Evolutionary conservation across 2,113 vertebrate genomes (phyloP), one percentile per base, ranked within the genome.

Genomic region (Dasypus novemcinctus): DNA sequence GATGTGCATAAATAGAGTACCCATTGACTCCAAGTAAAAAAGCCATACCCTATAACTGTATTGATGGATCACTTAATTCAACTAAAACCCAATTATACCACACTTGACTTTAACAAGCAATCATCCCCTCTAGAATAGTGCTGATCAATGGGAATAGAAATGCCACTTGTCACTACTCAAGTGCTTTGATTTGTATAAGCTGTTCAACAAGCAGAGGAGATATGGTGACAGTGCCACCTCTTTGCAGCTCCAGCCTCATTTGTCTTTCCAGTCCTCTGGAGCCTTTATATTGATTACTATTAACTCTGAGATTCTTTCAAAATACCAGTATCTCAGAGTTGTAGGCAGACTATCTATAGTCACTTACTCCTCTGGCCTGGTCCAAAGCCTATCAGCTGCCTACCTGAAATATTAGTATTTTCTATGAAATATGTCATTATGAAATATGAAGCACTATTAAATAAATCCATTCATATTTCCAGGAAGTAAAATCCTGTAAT

Each of bases 61-160:
- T 71, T 91, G 94, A 98, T 95, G 71, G 71, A 96, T 90, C 95
- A 96, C 10, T 17, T 94, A 97, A 96, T 97, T 90, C 80, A 95
- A 90, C 94, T 96, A 94, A 98, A 96, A 97, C n/a, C 78, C 25
- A 59, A 87, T 96, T 95, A 95, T 1, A 95, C 91, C 90, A 93
- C 72, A 90, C 64, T 90, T 93, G 91, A 97, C 68, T 95, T 81
- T 96, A 97, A 97, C 97, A 97, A 97, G 84, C 75, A 98, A 94
- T 80, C 96, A 17, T 71, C 74, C 95, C 96, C 96, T 96, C 29
- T 69, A 97, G 98, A 97, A 97, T 12, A 87, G 78, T 54, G 31
- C 33, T 94, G 97, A 98, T 98, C 92, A n/a, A 98, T 98, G 25
- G 82, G 87, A 96, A 98, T 61, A 97, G 98, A 98, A 98, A 97